Evolutionary conservation across 2,888 invertebrate species (phyloP).

Genomic region (Crepidodera aurea): DNA sequence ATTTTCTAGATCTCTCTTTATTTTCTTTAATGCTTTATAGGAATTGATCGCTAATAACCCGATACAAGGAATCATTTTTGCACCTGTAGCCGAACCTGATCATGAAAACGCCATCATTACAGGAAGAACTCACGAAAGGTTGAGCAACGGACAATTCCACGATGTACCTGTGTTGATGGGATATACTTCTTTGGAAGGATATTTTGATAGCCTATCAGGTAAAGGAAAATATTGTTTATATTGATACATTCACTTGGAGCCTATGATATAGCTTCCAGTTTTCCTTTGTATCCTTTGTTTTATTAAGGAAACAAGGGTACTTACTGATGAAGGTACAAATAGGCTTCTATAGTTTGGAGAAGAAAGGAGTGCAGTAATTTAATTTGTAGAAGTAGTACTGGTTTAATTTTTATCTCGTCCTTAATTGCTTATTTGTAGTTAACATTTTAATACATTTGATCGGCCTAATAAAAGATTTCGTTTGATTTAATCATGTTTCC

Average conservation of each 20-base stretch:
- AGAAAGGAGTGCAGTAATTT: too few relatives aligned
- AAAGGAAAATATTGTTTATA: neutral
- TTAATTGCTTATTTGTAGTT: too few relatives aligned
- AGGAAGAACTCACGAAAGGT: slow-evolving; percentile 35
- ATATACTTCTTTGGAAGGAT: slow-evolving; percentile 62
- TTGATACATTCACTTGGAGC: neutral
- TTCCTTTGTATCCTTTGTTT: too few relatives aligned
- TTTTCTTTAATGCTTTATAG: slow-evolving; percentile 7
- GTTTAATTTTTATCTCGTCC: too few relatives aligned
- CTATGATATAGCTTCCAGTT: too few relatives aligned
- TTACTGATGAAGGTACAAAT: too few relatives aligned
- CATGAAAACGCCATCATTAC: slow-evolving; percentile 44
- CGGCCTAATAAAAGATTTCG: too few relatives aligned
- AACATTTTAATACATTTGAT: too few relatives aligned
- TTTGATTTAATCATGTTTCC: too few relatives aligned
- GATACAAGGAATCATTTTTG: slow-evolving; percentile 40
- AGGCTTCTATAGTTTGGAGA: too few relatives aligned
- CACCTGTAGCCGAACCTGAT: slow-evolving; percentile 45
- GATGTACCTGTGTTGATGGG: slow-evolving; percentile 64
- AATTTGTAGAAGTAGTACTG: too few relatives aligned
- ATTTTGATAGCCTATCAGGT: slow-evolving; percentile 10
- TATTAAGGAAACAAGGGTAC: too few relatives aligned
- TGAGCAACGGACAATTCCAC: slow-evolving; percentile 40
- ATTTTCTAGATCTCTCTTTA: neutral
- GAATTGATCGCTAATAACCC: slow-evolving; percentile 13